phyloP scores from a whole-genome alignment of 1,140 invertebrate genomes.

The Phenacoccus solenopsis region DNA sequence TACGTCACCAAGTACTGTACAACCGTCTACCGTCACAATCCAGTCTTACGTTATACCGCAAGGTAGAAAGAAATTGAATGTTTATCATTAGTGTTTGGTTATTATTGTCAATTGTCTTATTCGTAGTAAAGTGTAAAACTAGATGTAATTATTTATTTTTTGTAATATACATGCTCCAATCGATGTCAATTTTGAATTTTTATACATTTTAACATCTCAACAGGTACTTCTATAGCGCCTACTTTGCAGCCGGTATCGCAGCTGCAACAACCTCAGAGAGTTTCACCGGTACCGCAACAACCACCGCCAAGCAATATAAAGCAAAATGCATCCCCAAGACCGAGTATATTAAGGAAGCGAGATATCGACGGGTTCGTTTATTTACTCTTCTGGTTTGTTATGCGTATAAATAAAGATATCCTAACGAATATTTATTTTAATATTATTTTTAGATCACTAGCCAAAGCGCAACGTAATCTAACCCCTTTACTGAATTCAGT shows the following conservation, averaged over 20 bases:
- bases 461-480: conserved; percentile 45
- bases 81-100: too few species aligned
- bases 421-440: conserved; percentile 7
- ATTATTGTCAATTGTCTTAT: too few species aligned
- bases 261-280: neutral
- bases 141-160: too few species aligned
- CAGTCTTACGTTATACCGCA: conserved; percentile 1
- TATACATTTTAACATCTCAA: neutral
- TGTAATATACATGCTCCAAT: too few species aligned
- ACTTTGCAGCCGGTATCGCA: neutral
- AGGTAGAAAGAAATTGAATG: neutral
- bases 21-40: neutral
- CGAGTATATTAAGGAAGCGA: conserved; percentile 52
- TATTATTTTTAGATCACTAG: conserved; percentile 33
- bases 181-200: neutral
- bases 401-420: too few species aligned
- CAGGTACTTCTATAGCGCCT: neutral
- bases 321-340: conserved; percentile 49
- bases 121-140: too few species aligned
- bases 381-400: conserved; percentile 7
- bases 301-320: conserved; percentile 30
- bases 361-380: conserved; percentile 41
- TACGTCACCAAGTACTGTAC: neutral
- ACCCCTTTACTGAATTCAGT: conserved; percentile 40
- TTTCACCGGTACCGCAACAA: conserved; percentile 2